Conservation (phyloP, 92 coral and sea anemone species). For the Desmophyllum pertusum region DNA sequence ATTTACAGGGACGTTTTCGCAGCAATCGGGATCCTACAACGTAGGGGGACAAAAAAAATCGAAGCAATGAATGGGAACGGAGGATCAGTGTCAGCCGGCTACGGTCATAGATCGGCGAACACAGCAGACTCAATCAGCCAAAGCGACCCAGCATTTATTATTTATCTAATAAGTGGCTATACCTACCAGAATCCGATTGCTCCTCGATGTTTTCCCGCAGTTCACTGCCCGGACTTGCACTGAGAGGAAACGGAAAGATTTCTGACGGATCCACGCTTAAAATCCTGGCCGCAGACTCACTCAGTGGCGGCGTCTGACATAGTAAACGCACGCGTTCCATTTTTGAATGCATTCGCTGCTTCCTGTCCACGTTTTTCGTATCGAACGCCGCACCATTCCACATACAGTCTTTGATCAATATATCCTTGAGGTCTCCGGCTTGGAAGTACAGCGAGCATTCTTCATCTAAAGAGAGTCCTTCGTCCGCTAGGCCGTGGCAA, state of each 20-base stretch:
- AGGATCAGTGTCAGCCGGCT: conserved; percentile 18
- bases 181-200: conserved; percentile 83
- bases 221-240: conserved; percentile 66
- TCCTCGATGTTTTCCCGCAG: conserved; percentile 52
- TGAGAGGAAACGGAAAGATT: conserved; percentile 93
- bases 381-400: conserved; percentile 97
- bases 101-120: conserved; percentile 49
- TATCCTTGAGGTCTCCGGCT: conserved; percentile 87
- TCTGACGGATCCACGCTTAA: conserved; percentile 96
- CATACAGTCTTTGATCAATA: conserved; percentile 98
- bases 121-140: conserved; percentile 26
- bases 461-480: conserved; percentile 58
- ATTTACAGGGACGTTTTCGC: background rate
- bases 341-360: conserved; percentile 57
- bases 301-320: conserved; percentile 92
- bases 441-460: conserved; percentile 85
- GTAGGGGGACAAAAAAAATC: background rate
- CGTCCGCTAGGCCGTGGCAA: conserved; percentile 78
- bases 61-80: conserved; percentile 19
- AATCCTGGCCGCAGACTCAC: conserved; percentile 87
- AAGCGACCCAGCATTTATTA: conserved; percentile 48
- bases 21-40: conserved; percentile 27
- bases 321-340: conserved; percentile 82
- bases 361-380: conserved; percentile 44
- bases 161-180: conserved; percentile 55